Evolutionary conservation across 2,797 vertebrate genomes (phyloP).

Genomic region (Anableps anableps): DNA sequence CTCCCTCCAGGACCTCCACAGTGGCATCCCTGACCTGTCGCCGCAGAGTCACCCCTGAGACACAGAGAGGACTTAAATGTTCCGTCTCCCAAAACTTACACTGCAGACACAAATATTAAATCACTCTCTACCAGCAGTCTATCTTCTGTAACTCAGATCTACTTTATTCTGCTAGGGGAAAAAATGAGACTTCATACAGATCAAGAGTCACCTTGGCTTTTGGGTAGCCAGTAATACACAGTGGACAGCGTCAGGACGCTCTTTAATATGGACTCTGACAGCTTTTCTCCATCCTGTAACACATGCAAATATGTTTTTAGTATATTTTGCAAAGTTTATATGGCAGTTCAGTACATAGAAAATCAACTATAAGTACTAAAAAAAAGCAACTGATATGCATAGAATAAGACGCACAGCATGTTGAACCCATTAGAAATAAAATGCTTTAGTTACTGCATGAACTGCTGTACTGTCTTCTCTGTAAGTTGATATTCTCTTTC

Average conservation of each 20-base stretch:
- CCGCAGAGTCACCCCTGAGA: slow-evolving; percentile 85
- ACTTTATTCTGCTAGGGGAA: not conserved
- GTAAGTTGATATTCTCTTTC: not conserved
- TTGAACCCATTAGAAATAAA: not conserved
- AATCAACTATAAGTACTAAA: not conserved
- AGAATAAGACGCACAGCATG: not conserved
- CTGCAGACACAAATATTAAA: not conserved
- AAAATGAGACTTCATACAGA: not conserved
- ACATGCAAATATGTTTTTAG: not conserved
- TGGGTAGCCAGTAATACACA: slow-evolving; percentile 89
- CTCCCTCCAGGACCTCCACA: slow-evolving; percentile 86
- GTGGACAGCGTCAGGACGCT: slow-evolving; percentile 82
- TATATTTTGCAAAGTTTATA: not conserved
- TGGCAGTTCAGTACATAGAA: not conserved
- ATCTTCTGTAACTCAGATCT: not conserved
- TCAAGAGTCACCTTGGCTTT: slow-evolving; percentile 85
- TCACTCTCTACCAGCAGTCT: not conserved
- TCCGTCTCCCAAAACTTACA: not conserved
- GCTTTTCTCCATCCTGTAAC: slow-evolving; percentile 80
- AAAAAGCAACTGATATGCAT: not conserved
- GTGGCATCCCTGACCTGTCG: slow-evolving; percentile 85
- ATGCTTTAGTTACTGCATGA: no score
- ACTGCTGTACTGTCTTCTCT: not conserved
- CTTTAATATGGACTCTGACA: slow-evolving; percentile 83
- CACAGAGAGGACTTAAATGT: not conserved